These are phyloP conservation scores for Entomyzon cyanotis DNA, from an alignment of 2,113 vertebrate species.

Conservation along the genomic window DNA sequence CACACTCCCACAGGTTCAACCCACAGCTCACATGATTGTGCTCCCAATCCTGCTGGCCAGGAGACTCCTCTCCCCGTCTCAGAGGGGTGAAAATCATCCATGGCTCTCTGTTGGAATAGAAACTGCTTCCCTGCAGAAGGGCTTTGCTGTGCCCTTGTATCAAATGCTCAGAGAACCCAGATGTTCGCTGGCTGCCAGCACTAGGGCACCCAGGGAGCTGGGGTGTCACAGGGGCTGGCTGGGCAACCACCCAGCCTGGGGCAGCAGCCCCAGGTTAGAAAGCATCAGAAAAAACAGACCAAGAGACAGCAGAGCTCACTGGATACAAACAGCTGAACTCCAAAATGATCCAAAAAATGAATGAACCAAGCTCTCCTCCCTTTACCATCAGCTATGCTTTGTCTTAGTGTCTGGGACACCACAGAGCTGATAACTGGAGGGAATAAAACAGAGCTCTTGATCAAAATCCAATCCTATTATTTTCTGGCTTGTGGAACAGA, in stretches of 20 bases:
- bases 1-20: not conserved
- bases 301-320: not conserved
- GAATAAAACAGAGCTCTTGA: not conserved
- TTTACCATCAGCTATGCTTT: not conserved
- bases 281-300: not conserved
- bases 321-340: not conserved
- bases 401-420: not conserved
- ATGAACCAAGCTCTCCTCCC: not conserved
- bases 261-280: not conserved
- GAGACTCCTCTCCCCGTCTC: not conserved
- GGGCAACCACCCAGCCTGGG: not conserved
- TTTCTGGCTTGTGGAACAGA: slow-evolving; percentile 10
- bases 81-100: not conserved
- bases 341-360: not conserved
- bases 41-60: not conserved
- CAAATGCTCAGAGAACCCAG: not conserved
- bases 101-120: not conserved
- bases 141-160: not conserved
- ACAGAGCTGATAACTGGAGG: not conserved
- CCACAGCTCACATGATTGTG: not conserved
- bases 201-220: not conserved
- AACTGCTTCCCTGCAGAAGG: not conserved
- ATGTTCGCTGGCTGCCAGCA: not conserved
- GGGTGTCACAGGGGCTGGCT: not conserved
- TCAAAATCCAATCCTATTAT: slow-evolving; percentile 28